A percentile compares a stretch with the other conserved stretches of the same genome.
phyloP scores from a whole-genome alignment of 2,113 vertebrate genomes.

The Seriola dumerili region DNA sequence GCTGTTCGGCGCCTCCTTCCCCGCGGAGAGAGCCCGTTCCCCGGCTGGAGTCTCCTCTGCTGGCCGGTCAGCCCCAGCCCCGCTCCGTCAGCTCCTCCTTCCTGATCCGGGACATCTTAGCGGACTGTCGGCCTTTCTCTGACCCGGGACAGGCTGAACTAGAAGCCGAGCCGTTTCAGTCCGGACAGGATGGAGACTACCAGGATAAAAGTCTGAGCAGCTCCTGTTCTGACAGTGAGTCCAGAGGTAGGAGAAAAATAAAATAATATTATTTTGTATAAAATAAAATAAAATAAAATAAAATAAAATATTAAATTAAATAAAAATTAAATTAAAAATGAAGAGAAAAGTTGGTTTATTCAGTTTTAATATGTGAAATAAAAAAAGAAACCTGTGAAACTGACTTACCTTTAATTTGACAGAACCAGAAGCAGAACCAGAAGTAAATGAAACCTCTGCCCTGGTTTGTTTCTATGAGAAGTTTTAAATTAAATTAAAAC shows the following conservation, averaged over 20 bases:
- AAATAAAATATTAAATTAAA: no score
- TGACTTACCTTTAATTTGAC: no score
- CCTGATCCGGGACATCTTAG: slow-evolving; percentile 94
- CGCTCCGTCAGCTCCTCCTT: slow-evolving; percentile 92
- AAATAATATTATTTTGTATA: no score
- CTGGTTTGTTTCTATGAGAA: no score
- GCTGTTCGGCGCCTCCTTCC: slow-evolving; percentile 87
- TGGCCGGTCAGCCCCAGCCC: slow-evolving; percentile 84
- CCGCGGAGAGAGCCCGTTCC: slow-evolving; percentile 85
- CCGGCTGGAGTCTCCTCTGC: slow-evolving; percentile 84
- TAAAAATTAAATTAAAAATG: no score
- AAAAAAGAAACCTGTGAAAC: no score
- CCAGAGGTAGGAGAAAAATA: slow-evolving; percentile 81
- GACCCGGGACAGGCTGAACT: slow-evolving; percentile 82
- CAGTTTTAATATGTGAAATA: no score
- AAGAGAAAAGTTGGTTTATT: no score
- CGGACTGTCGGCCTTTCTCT: slow-evolving; percentile 89
- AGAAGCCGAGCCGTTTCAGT: slow-evolving; percentile 79
- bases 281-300: no score
- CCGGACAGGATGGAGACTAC: slow-evolving; percentile 76
- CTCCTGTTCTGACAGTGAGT: slow-evolving; percentile 89
- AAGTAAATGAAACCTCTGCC: no score
- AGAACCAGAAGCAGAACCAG: no score
- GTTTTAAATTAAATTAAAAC: no score
- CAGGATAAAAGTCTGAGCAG: slow-evolving; percentile 81